Conservation (phyloP, 2,888 invertebrate genomes). For the Andrena praecox region DNA sequence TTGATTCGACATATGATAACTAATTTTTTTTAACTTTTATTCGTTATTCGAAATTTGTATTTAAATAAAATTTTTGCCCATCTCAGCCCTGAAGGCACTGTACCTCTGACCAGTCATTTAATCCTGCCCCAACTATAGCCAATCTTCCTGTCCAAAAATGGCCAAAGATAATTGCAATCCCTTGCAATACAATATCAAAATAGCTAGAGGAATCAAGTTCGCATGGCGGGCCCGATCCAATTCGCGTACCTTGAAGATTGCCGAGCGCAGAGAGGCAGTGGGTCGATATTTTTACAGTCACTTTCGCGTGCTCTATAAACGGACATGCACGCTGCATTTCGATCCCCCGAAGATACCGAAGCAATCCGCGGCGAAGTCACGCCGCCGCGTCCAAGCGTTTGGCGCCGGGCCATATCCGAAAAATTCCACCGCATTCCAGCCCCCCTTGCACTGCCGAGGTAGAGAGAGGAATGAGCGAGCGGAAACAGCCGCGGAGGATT, state of each 20-base stretch:
- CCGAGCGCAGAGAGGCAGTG: not conserved
- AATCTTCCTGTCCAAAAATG: too few species aligned
- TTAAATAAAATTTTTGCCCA: too few species aligned
- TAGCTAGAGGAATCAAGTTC: not conserved
- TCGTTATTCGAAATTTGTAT: too few species aligned
- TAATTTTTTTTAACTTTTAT: too few species aligned
- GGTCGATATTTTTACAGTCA: conserved; percentile 1
- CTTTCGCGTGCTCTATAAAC: not conserved
- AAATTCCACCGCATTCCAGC: conserved; percentile 43
- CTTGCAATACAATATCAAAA: not conserved
- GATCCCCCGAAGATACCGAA: conserved; percentile 38
- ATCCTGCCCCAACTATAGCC: too few species aligned
- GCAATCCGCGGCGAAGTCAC: conserved; percentile 47
- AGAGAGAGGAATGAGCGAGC: conserved; percentile 6
- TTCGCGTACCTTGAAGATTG: not conserved
- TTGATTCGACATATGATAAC: too few species aligned
- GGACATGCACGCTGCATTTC: not conserved
- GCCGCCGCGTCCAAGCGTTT: conserved; percentile 29
- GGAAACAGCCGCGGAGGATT: conserved; percentile 14
- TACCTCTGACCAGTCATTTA: too few species aligned
- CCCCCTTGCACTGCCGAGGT: conserved; percentile 1
- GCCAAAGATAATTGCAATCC: too few species aligned
- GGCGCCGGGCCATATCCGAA: conserved; percentile 54
- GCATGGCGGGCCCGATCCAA: not conserved
- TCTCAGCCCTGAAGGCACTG: too few species aligned